Evolutionary conservation across 1,140 invertebrate genomes (phyloP), one percentile per base, ranked within the genome.

Genomic region (Drosophila obscura): DNA sequence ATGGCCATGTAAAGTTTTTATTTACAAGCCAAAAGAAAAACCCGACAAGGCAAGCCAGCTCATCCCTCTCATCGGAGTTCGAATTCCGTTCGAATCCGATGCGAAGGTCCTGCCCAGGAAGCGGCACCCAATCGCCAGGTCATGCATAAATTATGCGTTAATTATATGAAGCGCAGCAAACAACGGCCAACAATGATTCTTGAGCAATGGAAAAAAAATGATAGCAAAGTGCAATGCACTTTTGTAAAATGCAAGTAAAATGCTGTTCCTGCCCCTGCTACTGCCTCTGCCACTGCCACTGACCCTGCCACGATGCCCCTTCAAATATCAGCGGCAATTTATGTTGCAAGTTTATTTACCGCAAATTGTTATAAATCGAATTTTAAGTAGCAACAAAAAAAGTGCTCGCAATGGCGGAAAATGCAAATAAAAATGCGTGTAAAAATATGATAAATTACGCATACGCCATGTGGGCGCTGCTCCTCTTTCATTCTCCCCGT

Each of bases 301-400:
- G 19, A 19, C 19, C 19, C 19, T 19, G 19, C 22, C 22, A 7
- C 8, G 28, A 0, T 31, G 48, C 45, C 35, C 22, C 28, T 46
- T 73, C 44, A 52, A 79, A 79, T 67, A 56, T 73, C 62, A 57
- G 56, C 64, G 66, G 48, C 68, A 78, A 72, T 82, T 83, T 82
- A 83, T 82, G 64, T 58, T 44, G 64, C 55, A 81, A 78, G 75
- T 82, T 83, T 83, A 83, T 83, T 83, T 83, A 68, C 79, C 80
- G 71, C 80, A 82, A 82, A 82, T 83, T 83, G 66, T 83, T 83
- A 83, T 83, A 82, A 83, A 83, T 83, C 80, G 80, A 84, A 83
- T 79, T 84, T 84, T 73, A 83, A 83, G 76, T 76, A 80, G 8
- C 49, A 61, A 24, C 45, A 61, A 52, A 62, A 39, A 63, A 73